phyloP scores from a whole-genome alignment of 2,888 invertebrate species.

The Lepidochrysops patricia region DNA sequence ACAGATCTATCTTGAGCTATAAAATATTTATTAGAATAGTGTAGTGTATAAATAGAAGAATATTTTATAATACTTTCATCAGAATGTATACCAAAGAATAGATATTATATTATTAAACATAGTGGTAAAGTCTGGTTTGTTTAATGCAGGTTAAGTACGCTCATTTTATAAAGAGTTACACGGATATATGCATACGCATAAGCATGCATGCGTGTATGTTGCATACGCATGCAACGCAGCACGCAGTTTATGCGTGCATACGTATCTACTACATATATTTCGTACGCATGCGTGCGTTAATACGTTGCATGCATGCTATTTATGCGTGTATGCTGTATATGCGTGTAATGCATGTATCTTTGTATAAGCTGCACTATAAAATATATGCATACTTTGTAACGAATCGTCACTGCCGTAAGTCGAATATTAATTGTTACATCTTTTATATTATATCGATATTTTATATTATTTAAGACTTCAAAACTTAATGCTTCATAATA shows the following conservation, averaged over 20 bases:
- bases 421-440: constrained; percentile 30
- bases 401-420: constrained; percentile 41
- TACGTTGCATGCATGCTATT: neutral
- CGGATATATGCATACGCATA: neutral
- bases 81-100: constrained; percentile 58
- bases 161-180: neutral
- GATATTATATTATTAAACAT: constrained; percentile 23
- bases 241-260: too few species aligned
- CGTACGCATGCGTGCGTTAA: too few species aligned
- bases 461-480: constrained; percentile 18
- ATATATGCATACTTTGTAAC: constrained; percentile 21
- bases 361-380: constrained; percentile 11
- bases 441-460: constrained; percentile 30
- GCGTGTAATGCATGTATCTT: neutral
- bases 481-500: constrained; percentile 13
- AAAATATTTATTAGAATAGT: constrained; percentile 18
- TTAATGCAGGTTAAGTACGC: constrained; percentile 1
- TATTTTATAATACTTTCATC: constrained; percentile 14
- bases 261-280: too few species aligned
- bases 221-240: neutral
- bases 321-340: neutral
- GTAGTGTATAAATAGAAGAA: constrained; percentile 20
- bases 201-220: neutral
- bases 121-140: constrained; percentile 22
- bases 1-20: neutral